Conservation (phyloP, 2,113 vertebrate species). For the Glareola pratincola region DNA sequence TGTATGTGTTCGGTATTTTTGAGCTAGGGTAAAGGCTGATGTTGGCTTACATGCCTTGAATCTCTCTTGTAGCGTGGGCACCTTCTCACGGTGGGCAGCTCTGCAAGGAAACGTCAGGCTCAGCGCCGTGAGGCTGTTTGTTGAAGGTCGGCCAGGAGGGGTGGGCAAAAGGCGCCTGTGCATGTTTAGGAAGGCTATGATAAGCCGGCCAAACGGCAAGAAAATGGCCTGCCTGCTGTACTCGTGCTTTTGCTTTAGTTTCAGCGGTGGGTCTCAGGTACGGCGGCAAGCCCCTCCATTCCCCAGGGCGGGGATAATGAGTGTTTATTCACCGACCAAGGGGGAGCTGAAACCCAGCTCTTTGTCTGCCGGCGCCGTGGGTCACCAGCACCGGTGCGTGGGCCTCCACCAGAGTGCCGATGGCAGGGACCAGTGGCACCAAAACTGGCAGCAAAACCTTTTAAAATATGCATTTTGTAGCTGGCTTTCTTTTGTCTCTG, state of each 20-base stretch:
- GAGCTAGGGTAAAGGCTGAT: neutral
- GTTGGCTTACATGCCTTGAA: neutral
- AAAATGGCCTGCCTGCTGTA: neutral
- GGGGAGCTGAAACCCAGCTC: neutral
- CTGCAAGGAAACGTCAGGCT: accelerated
- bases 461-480: neutral
- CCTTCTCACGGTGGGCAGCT: accelerated
- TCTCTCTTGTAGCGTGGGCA: accelerated
- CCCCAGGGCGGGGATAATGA: neutral
- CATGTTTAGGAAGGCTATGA: accelerated
- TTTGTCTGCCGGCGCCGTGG: accelerated
- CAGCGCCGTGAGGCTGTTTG: accelerated
- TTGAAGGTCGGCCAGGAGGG: accelerated
- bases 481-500: neutral
- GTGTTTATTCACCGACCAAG: neutral
- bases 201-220: accelerated
- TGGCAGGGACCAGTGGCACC: accelerated
- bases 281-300: accelerated
- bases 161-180: neutral
- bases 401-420: neutral
- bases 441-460: neutral
- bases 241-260: neutral
- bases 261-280: neutral
- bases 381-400: neutral
- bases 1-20: neutral